Evolutionary conservation across 2,113 vertebrate genomes (phyloP), one percentile per base, ranked within the genome.

Genomic region (Platichthys flesus): DNA sequence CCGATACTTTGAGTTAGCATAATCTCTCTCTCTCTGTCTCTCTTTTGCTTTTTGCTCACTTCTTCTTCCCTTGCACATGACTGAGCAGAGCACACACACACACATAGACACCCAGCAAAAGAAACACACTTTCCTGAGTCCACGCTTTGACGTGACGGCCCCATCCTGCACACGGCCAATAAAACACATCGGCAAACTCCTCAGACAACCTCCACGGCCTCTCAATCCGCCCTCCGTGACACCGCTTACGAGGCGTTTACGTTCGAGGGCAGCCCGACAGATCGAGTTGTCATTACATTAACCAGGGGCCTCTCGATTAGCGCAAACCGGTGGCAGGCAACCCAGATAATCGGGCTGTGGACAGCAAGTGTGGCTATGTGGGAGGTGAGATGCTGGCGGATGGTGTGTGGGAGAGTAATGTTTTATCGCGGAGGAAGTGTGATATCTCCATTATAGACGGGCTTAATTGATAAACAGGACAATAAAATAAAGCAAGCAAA

Each of bases 381-480:
- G 92, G 92, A 92, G 90, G 92, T 92, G 92, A 83, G 91, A 91
- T 90, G 87, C 80, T 84, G 77, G 66, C 91, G 90, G 92, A 89
- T 92, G 91, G 92, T 87, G 92, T 90, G 91, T 92, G 90, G 92
- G 92, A 91, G 91, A 88, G 90, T 87, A 89, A 92, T 91, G 87
- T 91, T 92, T 91, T 88, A 89, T 88, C 83, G 83, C 84, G 87
- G 83, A 91, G 86, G 86, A 92, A 90, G 87, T 92, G 92, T 90
- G 88, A 93, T 74, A 78, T 88, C 86, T 82, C 88, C 85, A 88
- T 92, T 84, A 88, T 87, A 91, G 90, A 91, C 86, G 76, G 31
- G 72, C 82, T 78, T 93, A 92, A 93, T 93, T 93, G 92, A 91
- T 92, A 91, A 93, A 90, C 86, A 90, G 75, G 78, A 90, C 86